Conservation (phyloP, 2,797 vertebrate genomes). For the Hephaestus fuliginosus region DNA sequence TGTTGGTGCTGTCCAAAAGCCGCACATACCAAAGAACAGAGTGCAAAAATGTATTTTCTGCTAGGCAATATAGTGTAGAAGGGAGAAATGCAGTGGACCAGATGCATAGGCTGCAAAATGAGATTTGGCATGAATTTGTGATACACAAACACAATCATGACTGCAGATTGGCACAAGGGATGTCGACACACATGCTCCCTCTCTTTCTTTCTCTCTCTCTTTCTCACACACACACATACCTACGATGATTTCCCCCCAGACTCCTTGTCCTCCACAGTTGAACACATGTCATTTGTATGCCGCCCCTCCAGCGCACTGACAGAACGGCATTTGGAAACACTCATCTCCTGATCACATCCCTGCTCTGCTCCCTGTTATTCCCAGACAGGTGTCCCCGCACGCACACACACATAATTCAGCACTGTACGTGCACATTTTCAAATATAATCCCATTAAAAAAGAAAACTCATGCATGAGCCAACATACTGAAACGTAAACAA, state of each 20-base stretch:
- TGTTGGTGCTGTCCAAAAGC: background rate
- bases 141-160: conserved; percentile 63
- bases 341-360: conserved; percentile 74
- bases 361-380: conserved; percentile 67
- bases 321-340: conserved; percentile 76
- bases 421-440: conserved; percentile 32
- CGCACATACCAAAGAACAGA: background rate
- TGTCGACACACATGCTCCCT: conserved; percentile 15
- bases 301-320: conserved; percentile 65
- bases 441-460: conserved; percentile 42
- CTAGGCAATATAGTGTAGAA: background rate
- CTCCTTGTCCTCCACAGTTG: conserved; percentile 66
- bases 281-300: conserved; percentile 76
- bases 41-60: conserved; percentile 9
- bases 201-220: background rate
- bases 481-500: conserved; percentile 28
- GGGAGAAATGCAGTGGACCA: background rate
- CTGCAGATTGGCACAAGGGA: conserved; percentile 57
- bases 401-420: conserved; percentile 34
- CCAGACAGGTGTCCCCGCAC: conserved; percentile 70
- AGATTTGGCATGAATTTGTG: conserved; percentile 56
- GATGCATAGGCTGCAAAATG: conserved; percentile 24
- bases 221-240: conserved; percentile 27
- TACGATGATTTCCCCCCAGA: conserved; percentile 75
- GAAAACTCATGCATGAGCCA: conserved; percentile 24